phyloP scores from a whole-genome alignment of 2,888 invertebrate genomes.

The Carcina quercana region DNA sequence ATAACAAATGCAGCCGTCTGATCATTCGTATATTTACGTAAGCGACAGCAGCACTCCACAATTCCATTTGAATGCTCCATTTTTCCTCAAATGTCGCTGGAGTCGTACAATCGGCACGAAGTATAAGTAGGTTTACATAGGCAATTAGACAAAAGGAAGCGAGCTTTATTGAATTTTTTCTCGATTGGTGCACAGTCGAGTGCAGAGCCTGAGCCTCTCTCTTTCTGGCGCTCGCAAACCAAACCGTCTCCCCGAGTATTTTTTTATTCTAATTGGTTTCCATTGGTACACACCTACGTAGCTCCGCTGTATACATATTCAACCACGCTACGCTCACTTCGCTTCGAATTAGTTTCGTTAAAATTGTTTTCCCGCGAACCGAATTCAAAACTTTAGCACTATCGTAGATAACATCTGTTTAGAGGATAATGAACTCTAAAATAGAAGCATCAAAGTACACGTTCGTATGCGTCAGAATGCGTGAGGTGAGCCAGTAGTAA shows the following conservation, averaged over 20 bases:
- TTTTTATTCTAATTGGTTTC: slow-evolving; percentile 50
- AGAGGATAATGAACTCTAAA: slow-evolving; percentile 29
- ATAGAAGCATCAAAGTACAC: slow-evolving; percentile 26
- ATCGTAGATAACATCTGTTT: slow-evolving; percentile 15
- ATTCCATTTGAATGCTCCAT: slow-evolving; percentile 29
- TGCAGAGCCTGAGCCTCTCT: slow-evolving; percentile 53
- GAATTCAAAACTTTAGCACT: slow-evolving; percentile 46
- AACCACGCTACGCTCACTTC: not conserved
- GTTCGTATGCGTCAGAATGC: slow-evolving; percentile 39
- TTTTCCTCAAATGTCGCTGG: slow-evolving; percentile 37
- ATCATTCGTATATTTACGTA: slow-evolving; percentile 9
- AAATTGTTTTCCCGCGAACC: slow-evolving; percentile 30
- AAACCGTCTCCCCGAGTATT: slow-evolving; percentile 37
- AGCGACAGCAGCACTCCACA: no score
- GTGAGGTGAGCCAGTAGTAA: slow-evolving; percentile 29
- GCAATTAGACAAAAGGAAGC: slow-evolving; percentile 69
- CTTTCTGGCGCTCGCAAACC: slow-evolving; percentile 44
- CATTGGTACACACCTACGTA: slow-evolving; percentile 3
- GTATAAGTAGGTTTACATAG: slow-evolving; percentile 56
- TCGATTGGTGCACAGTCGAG: slow-evolving; percentile 67
- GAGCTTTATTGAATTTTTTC: slow-evolving; percentile 70
- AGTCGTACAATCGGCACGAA: slow-evolving; percentile 44
- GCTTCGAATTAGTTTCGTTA: slow-evolving; percentile 22
- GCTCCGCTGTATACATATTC: slow-evolving; percentile 2
- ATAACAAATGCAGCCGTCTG: slow-evolving; percentile 12